Percentiles rank a stretch among this genome's conserved stretches.
Conservation (phyloP, 2,113 vertebrate species). For the Bubo blakistoni region DNA sequence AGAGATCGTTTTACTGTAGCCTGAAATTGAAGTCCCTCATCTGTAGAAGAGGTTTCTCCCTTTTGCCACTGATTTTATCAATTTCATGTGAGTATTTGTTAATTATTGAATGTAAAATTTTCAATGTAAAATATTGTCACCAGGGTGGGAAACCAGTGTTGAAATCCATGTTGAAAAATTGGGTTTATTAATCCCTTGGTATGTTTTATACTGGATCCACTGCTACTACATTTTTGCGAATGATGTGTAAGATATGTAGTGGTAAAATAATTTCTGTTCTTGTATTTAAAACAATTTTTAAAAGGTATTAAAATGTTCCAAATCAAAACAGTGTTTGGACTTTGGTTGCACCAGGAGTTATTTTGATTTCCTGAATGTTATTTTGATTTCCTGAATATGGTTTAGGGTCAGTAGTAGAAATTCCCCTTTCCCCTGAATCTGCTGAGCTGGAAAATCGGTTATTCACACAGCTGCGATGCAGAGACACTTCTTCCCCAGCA, state of each 20-base stretch:
- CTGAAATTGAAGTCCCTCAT: background rate
- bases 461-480: background rate
- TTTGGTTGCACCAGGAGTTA: background rate
- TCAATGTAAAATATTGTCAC: fast-evolving
- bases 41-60: background rate
- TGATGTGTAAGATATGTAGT: background rate
- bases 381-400: background rate
- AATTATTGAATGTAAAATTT: background rate
- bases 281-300: background rate
- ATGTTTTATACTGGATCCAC: background rate
- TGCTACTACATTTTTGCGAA: background rate
- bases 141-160: background rate
- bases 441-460: background rate
- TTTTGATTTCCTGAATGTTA: background rate
- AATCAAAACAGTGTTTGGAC: background rate
- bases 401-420: background rate
- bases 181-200: background rate
- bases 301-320: background rate
- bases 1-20: background rate
- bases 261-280: background rate
- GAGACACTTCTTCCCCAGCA: background rate
- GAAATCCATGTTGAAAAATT: background rate
- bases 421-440: background rate
- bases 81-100: background rate
- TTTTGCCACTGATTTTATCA: background rate